Base-by-base conservation (phyloP, 2,888 invertebrate genomes). In the Phengaris alcon region DNA sequence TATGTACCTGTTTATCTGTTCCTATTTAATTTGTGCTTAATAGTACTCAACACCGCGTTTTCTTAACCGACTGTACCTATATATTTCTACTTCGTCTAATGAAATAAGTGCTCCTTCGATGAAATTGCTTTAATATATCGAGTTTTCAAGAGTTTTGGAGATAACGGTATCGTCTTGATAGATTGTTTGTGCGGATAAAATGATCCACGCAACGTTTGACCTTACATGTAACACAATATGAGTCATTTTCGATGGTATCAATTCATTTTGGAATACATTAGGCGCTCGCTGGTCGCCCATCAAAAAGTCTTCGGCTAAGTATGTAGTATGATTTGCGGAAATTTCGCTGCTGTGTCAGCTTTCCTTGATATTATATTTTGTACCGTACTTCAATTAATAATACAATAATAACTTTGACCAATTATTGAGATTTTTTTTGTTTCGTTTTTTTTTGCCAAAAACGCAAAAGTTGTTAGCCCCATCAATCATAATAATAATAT, bases 41-140 rank as follows among this genome's bases (percentile, higher is more conserved):
- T 2, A 22, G 22, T 22, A 35, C 35, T 3, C 35, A 35, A 35
- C 35, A 6, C 9, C 22, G 10, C 15, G 22, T n/a, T 6, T 10
- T 35, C 4, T 15, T n/a, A n/a, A 0, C 69, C 22, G 54, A 69
- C 75, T 15, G 55, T 75, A 75, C 22, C 5, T 75, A 77, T 77
- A 68, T 77, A 77, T 75, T 76, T 76, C 75, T 72, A 80, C 79
- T 81, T 76, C 75, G 73, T 8, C 80, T 84, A 83, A 84, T 84
- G 82, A 84, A 82, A 82, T 80, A 77, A 79, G 79, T 76, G 79
- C 79, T 79, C 79, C 76, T 74, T 76, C 76, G 77, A 79, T 77
- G 80, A 80, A 80, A 81, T 82, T 81, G 82, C 80, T 78, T 77
- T 81, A 80, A 81, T 80, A 79, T 79, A 75, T 77, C 77, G 78